phyloP scores from a whole-genome alignment of 1,140 invertebrate genomes.

The Brachionus sp. region DNA sequence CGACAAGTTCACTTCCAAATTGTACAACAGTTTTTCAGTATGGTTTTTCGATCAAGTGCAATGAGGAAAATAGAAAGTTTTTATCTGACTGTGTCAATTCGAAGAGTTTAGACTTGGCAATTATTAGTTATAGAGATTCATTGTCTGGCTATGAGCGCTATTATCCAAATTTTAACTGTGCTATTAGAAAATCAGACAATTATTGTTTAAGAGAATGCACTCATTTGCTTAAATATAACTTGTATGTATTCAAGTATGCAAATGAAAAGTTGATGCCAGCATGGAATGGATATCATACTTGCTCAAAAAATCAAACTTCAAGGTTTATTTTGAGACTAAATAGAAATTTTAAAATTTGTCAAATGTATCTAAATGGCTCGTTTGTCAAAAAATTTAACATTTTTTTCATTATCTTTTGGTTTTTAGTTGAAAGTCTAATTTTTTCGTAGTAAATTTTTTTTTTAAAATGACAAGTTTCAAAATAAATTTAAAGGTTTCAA shows the following conservation, averaged over 20 bases:
- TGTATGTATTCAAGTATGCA: background rate
- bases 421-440: background rate
- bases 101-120: background rate
- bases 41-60: background rate
- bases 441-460: too few relatives aligned
- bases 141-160: background rate
- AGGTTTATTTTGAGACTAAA: background rate
- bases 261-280: background rate
- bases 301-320: background rate
- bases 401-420: background rate
- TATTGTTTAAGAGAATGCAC: background rate
- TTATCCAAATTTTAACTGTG: background rate
- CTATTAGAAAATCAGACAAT: background rate
- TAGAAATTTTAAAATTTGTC: background rate
- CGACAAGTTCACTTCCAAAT: background rate
- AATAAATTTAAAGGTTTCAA: too few relatives aligned
- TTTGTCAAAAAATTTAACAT: background rate
- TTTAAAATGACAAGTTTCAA: too few relatives aligned
- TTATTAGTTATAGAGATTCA: background rate
- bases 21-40: background rate
- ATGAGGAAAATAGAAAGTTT: slow-evolving; percentile 1
- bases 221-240: background rate
- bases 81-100: background rate
- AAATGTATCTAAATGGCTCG: background rate
- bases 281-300: background rate